Evolutionary conservation across 2,888 invertebrate species (phyloP).

Genomic region (Hemicrepidius hirtus): DNA sequence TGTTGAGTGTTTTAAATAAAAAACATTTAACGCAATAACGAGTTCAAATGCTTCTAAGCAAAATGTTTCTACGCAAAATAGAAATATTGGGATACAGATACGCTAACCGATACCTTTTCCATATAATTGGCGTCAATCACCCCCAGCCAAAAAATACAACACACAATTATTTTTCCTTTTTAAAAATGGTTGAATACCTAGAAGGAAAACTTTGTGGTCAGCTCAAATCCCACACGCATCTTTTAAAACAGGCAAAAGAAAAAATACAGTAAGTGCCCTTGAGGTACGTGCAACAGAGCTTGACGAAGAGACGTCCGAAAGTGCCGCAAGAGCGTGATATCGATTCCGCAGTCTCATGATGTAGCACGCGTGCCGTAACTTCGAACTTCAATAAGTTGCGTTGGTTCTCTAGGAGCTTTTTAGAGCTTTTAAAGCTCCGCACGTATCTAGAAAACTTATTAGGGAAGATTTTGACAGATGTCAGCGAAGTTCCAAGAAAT

Average conservation of each 20-base stretch:
- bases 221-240: too few relatives aligned
- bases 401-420: constrained; percentile 5
- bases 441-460: constrained; percentile 27
- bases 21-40: too few relatives aligned
- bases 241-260: not conserved
- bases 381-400: constrained; percentile 21
- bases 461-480: constrained; percentile 29
- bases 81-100: too few relatives aligned
- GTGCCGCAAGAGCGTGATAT: constrained; percentile 26
- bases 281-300: constrained; percentile 6
- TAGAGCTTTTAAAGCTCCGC: constrained; percentile 26
- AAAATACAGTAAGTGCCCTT: not conserved
- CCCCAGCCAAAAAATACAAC: too few relatives aligned
- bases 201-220: not conserved
- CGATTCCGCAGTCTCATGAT: constrained; percentile 24
- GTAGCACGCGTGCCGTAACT: constrained; percentile 29
- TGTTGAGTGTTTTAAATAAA: too few relatives aligned
- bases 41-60: too few relatives aligned
- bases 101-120: too few relatives aligned
- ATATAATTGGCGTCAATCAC: too few relatives aligned
- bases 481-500: constrained; percentile 9
- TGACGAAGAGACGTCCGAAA: constrained; percentile 13
- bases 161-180: too few relatives aligned
- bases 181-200: too few relatives aligned
- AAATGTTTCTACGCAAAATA: too few relatives aligned